Evolutionary conservation across 2,113 vertebrate species (phyloP).

Genomic region (Phyllostomus hastatus): DNA sequence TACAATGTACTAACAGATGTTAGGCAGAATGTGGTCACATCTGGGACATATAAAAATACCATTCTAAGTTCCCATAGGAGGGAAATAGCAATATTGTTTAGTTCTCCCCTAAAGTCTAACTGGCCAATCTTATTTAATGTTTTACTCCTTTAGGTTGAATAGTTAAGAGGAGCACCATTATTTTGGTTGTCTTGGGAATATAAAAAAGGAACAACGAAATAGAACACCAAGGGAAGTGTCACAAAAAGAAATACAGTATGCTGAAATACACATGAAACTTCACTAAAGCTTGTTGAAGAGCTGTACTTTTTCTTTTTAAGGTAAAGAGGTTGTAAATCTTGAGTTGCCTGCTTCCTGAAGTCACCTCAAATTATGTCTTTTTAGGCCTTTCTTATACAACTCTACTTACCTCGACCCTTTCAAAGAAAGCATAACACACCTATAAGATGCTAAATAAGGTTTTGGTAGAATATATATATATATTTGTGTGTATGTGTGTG

Average conservation of each 20-base stretch:
- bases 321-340: conserved; percentile 57
- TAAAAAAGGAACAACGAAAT: conserved; percentile 17
- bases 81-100: conserved; percentile 30
- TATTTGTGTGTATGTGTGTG: too few species aligned
- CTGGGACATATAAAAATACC: conserved; percentile 69
- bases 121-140: conserved; percentile 32
- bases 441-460: conserved; percentile 37
- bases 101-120: not conserved
- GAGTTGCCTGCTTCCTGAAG: conserved; percentile 45
- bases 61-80: conserved; percentile 50
- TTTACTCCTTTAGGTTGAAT: not conserved
- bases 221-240: not conserved
- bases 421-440: not conserved
- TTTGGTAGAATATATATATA: not conserved
- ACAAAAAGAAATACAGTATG: conserved; percentile 10
- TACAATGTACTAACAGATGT: conserved; percentile 69
- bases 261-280: conserved; percentile 49
- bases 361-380: conserved; percentile 30
- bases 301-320: conserved; percentile 24
- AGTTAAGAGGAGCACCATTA: not conserved
- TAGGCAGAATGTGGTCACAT: conserved; percentile 60
- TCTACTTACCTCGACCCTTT: conserved; percentile 21
- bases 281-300: conserved; percentile 33
- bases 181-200: conserved; percentile 27
- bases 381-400: conserved; percentile 24